A percentile compares a stretch with the other conserved stretches of the same genome.
Evolutionary conservation across 2,797 vertebrate genomes (phyloP).

Genomic region (Chelon labrosus): DNA sequence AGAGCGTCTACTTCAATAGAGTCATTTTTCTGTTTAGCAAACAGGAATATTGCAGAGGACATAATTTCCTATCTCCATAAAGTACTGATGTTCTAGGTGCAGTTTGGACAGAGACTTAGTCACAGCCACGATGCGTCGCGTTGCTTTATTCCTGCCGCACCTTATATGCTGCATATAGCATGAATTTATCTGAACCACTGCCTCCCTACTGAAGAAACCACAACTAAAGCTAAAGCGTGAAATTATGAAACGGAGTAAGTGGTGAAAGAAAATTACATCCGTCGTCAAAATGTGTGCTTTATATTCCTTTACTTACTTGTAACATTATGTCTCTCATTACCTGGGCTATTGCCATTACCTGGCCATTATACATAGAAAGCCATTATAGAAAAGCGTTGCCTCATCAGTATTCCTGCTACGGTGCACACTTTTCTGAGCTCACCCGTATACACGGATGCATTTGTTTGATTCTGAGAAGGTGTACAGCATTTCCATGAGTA

Average conservation of each 20-base stretch:
- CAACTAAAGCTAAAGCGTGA: slow-evolving; percentile 29
- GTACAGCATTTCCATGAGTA: slow-evolving; percentile 51
- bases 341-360: slow-evolving; percentile 68
- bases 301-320: slow-evolving; percentile 72
- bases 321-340: slow-evolving; percentile 76
- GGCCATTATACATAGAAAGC: slow-evolving; percentile 64
- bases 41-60: slow-evolving; percentile 34
- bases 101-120: slow-evolving; percentile 43
- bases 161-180: slow-evolving; percentile 22
- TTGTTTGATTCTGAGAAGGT: slow-evolving; percentile 60
- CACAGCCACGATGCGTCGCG: slow-evolving; percentile 40
- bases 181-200: slow-evolving; percentile 44
- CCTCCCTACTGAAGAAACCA: slow-evolving; percentile 22
- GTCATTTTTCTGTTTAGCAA: slow-evolving; percentile 49
- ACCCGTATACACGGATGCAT: slow-evolving; percentile 40
- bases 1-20: slow-evolving; percentile 40
- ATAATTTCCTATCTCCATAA: slow-evolving; percentile 46
- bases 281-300: slow-evolving; percentile 62
- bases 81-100: slow-evolving; percentile 28
- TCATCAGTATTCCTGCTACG: slow-evolving; percentile 81
- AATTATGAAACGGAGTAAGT: slow-evolving; percentile 51
- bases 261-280: slow-evolving; percentile 53
- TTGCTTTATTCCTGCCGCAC: slow-evolving; percentile 51
- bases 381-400: slow-evolving; percentile 64
- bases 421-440: slow-evolving; percentile 65